Base-by-base conservation (phyloP, 2,797 vertebrate species). In the Lophius americanus region DNA sequence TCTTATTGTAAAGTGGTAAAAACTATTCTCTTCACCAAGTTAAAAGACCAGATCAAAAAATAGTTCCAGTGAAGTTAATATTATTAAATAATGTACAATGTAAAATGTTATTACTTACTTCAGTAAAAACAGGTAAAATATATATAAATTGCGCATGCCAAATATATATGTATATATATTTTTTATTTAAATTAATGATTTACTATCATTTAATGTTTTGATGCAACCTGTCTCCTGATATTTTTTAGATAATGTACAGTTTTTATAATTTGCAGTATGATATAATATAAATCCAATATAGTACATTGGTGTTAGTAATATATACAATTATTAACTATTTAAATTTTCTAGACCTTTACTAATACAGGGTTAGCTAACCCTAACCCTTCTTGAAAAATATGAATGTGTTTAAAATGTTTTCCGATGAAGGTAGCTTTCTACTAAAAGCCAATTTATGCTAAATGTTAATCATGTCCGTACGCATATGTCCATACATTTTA, bases 361-460 rank as follows among this genome's bases (percentile, higher is more conserved):
- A 56, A 67, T 13, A 10, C 11, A 44, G 23, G 23, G 23, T 23
- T 23, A 23, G 23, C 23, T 23, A 23, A 23, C 23, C 23, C 23
- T 23, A 23, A 23, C 23, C 23, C 23, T n/a, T 1, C 33, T 35
- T 59, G 14, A 7, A 0, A 9, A 11, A n/a, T 39, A 35, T 37
- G 36, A 71, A 60, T 14, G 36, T 43, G 39, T 4, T 60, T 63
- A 7, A 23, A 42, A 7, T 70, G 4, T 39, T 57, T 49, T 35
- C 6, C 51, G 0, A 59, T 73, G 47, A 37, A 53, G 61, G 36
- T 23, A 71, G 42, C 37, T 36, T 64, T 70, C 13, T 35, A 11
- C 51, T 42, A 33, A 13, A 53, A 53, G 35, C n/a, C 23, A 23
- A 23, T 23, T 23, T 23, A 23, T 23, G 23, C 23, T 23, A 23